Base-by-base conservation (phyloP, 2,888 invertebrate genomes). In the Drosophila falleni region DNA sequence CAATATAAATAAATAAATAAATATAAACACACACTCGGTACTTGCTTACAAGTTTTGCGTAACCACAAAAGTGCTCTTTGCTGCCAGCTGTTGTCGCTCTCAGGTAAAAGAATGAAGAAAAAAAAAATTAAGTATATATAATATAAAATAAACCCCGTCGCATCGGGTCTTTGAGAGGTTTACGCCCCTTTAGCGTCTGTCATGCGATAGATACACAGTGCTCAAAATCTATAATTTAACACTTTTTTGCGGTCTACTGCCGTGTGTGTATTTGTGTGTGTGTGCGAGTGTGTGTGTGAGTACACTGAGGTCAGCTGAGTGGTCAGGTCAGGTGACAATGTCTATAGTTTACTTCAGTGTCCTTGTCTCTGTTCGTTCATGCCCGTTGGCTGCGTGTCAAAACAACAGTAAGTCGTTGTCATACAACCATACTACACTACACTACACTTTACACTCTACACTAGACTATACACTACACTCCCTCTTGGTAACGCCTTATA, bases 381-480 rank as follows among this genome's bases (percentile, higher is more conserved):
- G 50, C 56, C 74, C 75, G 74, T 66, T 90, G 86, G 85, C 89
- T 91, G 91, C 91, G 91, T 91, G 91, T 91, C 91, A 91, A 90
- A 91, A 91, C 87, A 91, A 77, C 72, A 77, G 64, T 81, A 81
- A 84, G 78, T 82, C 80, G 74, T 42, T 67, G 63, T 60, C 68
- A 37, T 33, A 51, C 31, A 54, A 54, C 54, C 29, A 44, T 50
- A 50, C n/a, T 5, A 31, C n/a, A 23, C 26, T 16, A 4, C 19
- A 1, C 29, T 19, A n/a, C 58, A 5, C 11, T 29, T 26, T 51
- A 2, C 47, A 2, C 50, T n/a, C 5, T 16, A 9, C n/a, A 23
- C 53, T 47, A 2, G 42, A 2, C 50, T n/a, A 6, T 23, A 9
- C 9, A 23, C 53, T 26, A 37, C 51, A 50, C 23, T 33, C 26